These are phyloP conservation scores for Phymatocera aterrima DNA, from an alignment of 2,888 invertebrate species.

Conservation along the genomic window DNA sequence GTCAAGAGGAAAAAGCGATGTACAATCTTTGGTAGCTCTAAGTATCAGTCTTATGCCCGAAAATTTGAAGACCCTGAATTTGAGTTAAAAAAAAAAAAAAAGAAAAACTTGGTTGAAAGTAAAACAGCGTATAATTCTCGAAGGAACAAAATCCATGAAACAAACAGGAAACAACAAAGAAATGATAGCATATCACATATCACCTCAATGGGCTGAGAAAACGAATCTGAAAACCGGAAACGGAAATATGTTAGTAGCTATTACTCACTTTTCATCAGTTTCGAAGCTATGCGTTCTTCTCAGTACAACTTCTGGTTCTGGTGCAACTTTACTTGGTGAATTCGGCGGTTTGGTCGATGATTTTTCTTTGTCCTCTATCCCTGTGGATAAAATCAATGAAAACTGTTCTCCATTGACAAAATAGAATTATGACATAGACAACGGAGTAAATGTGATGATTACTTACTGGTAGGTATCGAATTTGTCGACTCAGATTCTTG, in stretches of 20 bases:
- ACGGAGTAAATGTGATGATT: slow-evolving; percentile 51
- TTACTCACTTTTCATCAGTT: slow-evolving; percentile 90
- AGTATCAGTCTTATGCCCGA: not conserved
- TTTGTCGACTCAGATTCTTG: slow-evolving; percentile 77
- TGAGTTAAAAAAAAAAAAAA: not conserved
- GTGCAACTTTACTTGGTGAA: slow-evolving; percentile 71
- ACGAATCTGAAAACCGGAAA: not conserved
- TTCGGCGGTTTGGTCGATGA: slow-evolving; percentile 68
- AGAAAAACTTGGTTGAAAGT: too few relatives aligned
- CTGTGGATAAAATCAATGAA: slow-evolving; percentile 56
- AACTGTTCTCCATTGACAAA: not conserved
- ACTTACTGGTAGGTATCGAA: slow-evolving; percentile 74
- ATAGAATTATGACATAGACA: not conserved
- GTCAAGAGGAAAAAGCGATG: not conserved
- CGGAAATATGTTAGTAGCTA: not conserved
- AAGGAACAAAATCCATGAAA: not conserved
- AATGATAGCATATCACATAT: not conserved
- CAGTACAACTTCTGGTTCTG: slow-evolving; percentile 82
- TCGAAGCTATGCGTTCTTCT: slow-evolving; percentile 92
- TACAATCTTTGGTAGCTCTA: not conserved
- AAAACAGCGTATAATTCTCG: not conserved
- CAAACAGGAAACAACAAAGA: not conserved
- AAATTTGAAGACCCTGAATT: not conserved
- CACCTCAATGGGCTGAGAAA: not conserved
- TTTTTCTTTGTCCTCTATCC: slow-evolving; percentile 73